phyloP scores from a whole-genome alignment of 1,140 invertebrate genomes.

The Drosophila subobscura region DNA sequence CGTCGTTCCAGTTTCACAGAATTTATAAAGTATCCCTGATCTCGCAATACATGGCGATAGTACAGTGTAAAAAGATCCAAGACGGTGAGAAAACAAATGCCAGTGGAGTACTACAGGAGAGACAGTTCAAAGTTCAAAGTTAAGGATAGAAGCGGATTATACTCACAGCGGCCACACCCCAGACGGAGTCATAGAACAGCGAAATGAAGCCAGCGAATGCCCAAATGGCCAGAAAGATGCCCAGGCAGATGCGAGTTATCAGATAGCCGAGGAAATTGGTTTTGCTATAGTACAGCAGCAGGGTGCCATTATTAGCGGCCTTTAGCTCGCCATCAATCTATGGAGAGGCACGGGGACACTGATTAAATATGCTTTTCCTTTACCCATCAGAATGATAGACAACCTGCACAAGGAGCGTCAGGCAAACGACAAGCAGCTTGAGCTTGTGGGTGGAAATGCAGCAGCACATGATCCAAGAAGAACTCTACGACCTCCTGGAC shows the following conservation, averaged over 20 bases:
- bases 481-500: neutral
- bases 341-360: neutral
- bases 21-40: no score
- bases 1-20: no score
- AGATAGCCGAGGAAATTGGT: constrained; percentile 6
- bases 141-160: neutral
- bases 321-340: constrained; percentile 26
- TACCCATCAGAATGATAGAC: neutral
- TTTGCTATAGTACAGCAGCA: constrained; percentile 11
- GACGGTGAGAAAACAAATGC: constrained; percentile 13
- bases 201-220: constrained; percentile 8
- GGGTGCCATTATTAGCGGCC: constrained; percentile 12
- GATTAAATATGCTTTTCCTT: neutral
- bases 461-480: constrained; percentile 12
- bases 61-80: neutral
- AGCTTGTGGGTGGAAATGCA: constrained; percentile 21
- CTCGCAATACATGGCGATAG: no score
- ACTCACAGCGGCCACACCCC: constrained; percentile 2
- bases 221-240: neutral
- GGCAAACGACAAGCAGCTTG: constrained; percentile 18
- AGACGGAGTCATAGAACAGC: constrained; percentile 5
- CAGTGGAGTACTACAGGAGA: constrained; percentile 5
- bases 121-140: neutral
- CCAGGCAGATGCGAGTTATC: neutral
- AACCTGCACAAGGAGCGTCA: constrained; percentile 22